These are phyloP conservation scores for Indicator indicator DNA, from an alignment of 2,113 vertebrate species.

Conservation along the genomic window DNA sequence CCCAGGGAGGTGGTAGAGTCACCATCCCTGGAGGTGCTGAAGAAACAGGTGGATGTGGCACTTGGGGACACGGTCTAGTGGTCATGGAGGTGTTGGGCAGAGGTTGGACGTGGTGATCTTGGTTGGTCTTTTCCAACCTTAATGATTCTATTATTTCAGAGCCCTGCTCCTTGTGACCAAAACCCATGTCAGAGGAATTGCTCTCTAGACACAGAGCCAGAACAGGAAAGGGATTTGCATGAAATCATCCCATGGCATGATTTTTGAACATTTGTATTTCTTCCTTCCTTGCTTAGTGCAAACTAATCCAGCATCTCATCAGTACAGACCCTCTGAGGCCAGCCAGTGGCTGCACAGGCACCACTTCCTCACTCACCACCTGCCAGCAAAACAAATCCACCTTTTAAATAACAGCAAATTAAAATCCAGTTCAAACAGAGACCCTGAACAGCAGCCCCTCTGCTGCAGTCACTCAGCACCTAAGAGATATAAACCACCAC, in stretches of 20 bases:
- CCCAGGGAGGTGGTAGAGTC: too few species aligned
- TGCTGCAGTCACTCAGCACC: background rate
- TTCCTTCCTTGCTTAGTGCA: background rate
- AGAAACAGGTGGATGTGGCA: too few species aligned
- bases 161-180: background rate
- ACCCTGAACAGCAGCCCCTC: background rate
- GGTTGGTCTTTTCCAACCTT: too few species aligned
- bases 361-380: background rate
- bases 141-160: background rate
- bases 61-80: too few species aligned
- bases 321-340: background rate
- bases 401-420: background rate
- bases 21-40: too few species aligned
- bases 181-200: accelerated
- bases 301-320: background rate
- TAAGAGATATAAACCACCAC: background rate
- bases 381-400: background rate
- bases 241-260: background rate
- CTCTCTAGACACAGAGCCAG: background rate
- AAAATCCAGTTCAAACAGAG: background rate
- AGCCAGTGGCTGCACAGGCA: background rate
- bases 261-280: background rate
- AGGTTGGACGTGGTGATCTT: too few species aligned
- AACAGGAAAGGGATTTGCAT: background rate
- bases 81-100: too few species aligned